Evolutionary conservation across 2,113 vertebrate genomes (phyloP).

Genomic region (Anarhynchus alexandrinus): DNA sequence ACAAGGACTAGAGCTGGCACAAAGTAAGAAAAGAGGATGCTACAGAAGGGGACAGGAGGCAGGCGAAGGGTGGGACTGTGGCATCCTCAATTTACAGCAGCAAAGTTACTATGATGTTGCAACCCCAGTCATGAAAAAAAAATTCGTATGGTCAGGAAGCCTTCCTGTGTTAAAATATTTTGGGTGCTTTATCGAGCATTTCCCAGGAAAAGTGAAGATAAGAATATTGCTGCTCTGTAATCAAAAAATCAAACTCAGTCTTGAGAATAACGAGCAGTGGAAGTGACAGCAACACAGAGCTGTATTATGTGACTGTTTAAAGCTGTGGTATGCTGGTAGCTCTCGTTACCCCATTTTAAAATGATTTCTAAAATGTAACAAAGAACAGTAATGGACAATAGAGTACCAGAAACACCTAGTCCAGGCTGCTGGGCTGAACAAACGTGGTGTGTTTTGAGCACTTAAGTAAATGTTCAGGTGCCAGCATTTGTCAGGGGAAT

Average conservation of each 20-base stretch:
- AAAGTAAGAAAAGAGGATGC: not conserved
- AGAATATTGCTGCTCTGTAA: not conserved
- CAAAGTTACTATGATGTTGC: not conserved
- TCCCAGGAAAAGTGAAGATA: not conserved
- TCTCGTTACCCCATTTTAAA: not conserved
- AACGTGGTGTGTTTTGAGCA: fast-evolving
- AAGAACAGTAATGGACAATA: not conserved
- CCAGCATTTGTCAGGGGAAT: not conserved
- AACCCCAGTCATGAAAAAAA: not conserved
- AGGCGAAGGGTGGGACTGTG: not conserved
- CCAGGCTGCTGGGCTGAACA: not conserved
- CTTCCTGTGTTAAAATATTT: not conserved
- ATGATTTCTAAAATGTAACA: not conserved
- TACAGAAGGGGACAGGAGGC: not conserved
- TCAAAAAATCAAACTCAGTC: not conserved
- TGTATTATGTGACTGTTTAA: not conserved
- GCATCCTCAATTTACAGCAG: not conserved
- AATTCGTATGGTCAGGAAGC: not conserved
- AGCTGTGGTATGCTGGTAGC: not conserved
- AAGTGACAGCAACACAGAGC: not conserved
- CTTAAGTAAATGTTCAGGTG: not conserved
- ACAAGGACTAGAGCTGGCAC: not conserved
- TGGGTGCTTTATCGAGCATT: not conserved
- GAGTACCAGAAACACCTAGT: not conserved
- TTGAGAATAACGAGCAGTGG: not conserved